These are phyloP conservation scores for Xerus rutilus DNA, from an alignment of 2,797 vertebrate species.

Conservation along the genomic window DNA sequence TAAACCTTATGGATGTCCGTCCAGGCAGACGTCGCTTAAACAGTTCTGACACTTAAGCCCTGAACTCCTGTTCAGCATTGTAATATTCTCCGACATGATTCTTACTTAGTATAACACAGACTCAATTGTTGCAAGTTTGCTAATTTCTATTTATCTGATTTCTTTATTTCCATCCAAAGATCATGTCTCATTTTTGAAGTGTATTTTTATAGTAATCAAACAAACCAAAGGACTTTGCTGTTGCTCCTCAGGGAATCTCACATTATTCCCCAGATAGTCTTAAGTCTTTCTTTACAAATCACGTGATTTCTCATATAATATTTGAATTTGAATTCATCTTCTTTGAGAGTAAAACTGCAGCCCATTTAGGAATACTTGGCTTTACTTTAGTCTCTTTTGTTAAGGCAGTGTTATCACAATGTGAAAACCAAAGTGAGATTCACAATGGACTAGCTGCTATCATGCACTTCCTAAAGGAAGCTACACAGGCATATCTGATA, in stretches of 20 bases:
- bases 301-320: background rate
- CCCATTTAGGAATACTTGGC: background rate
- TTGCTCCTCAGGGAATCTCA: background rate
- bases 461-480: background rate
- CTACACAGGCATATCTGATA: background rate
- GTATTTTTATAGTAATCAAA: background rate
- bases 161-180: background rate
- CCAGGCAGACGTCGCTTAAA: background rate
- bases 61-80: background rate
- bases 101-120: background rate
- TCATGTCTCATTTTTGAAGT: slow-evolving; percentile 27
- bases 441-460: background rate
- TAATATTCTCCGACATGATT: background rate
- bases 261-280: background rate
- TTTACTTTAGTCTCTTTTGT: background rate
- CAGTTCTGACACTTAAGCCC: background rate
- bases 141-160: background rate
- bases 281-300: background rate
- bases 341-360: background rate
- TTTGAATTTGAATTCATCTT: background rate
- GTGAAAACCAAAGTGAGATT: background rate
- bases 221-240: background rate
- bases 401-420: background rate
- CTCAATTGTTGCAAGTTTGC: background rate
- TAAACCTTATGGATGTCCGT: background rate